phyloP scores from a whole-genome alignment of 2,797 vertebrate species.

The Hirundo rustica region DNA sequence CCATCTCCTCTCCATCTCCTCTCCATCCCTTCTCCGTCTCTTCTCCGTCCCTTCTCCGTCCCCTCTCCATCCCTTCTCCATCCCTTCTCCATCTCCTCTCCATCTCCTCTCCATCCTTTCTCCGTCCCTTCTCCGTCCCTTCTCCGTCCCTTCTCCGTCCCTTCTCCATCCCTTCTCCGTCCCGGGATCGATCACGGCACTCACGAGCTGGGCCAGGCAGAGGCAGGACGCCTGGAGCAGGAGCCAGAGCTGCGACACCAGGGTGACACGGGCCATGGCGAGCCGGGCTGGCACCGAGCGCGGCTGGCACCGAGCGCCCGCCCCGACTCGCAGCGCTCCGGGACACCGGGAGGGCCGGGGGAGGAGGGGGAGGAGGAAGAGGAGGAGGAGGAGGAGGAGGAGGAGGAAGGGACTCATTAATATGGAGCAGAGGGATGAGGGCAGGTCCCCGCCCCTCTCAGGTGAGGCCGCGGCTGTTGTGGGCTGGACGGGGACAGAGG shows the following conservation, averaged over 20 bases:
- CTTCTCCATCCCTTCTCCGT: too few species aligned
- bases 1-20: too few species aligned
- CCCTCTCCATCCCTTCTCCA: too few species aligned
- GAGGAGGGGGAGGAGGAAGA: neutral
- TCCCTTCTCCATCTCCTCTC: too few species aligned
- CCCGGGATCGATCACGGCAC: conserved; percentile 57
- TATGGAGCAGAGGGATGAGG: conserved; percentile 23
- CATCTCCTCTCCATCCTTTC: accelerated
- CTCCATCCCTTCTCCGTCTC: too few species aligned
- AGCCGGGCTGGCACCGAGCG: neutral
- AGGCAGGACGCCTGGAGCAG: conserved; percentile 85
- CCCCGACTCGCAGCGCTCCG: conserved; percentile 50
- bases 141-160: too few species aligned
- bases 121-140: too few species aligned
- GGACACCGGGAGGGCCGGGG: neutral
- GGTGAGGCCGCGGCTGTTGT: neutral
- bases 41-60: too few species aligned
- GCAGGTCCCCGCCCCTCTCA: neutral
- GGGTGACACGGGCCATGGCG: conserved; percentile 78
- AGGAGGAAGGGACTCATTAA: conserved; percentile 49
- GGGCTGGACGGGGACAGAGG: too few species aligned
- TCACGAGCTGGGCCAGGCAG: conserved; percentile 92
- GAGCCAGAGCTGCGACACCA: conserved; percentile 75
- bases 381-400: neutral
- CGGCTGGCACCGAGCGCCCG: neutral